These are phyloP conservation scores for Aurelia sp. DNA, from an alignment of 30 jellyfish, hydroid and myxozoan species.

Conservation along the genomic window DNA sequence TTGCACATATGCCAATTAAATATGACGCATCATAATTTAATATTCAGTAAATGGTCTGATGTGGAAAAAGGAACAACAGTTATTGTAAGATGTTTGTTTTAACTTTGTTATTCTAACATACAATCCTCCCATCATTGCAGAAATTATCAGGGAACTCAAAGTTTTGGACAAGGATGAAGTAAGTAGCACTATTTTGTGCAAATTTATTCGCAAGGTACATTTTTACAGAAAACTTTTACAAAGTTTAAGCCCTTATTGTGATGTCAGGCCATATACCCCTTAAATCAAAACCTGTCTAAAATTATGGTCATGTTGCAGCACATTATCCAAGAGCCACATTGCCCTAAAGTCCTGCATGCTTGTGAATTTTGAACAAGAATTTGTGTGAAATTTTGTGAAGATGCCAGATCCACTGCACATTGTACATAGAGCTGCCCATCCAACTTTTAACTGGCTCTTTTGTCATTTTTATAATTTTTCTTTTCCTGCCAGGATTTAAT, in stretches of 20 bases:
- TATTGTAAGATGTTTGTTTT: neutral
- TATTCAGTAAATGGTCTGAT: too few species aligned
- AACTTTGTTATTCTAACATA: neutral
- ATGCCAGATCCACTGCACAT: neutral
- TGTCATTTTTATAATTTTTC: neutral
- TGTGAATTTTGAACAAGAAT: too few species aligned
- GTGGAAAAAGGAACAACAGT: too few species aligned
- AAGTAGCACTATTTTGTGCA: neutral
- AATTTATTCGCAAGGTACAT: neutral
- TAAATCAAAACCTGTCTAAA: too few species aligned
- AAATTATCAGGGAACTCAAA: conserved; percentile 6
- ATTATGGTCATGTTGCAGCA: too few species aligned
- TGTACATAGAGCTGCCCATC: neutral
- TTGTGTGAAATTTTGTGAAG: neutral
- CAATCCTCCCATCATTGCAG: neutral
- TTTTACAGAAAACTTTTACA: too few species aligned
- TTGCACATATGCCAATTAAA: too few species aligned
- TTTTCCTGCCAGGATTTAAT: conserved; percentile 39
- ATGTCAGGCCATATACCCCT: too few species aligned
- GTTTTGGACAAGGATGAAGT: conserved; percentile 49
- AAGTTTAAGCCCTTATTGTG: too few species aligned
- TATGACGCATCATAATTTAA: too few species aligned
- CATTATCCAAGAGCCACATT: too few species aligned
- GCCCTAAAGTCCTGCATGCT: too few species aligned
- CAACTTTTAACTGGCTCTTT: neutral